Evolutionary conservation across 2,888 invertebrate genomes (phyloP), one percentile per base, ranked within the genome.

Genomic region (Frankliniella intonsa): DNA sequence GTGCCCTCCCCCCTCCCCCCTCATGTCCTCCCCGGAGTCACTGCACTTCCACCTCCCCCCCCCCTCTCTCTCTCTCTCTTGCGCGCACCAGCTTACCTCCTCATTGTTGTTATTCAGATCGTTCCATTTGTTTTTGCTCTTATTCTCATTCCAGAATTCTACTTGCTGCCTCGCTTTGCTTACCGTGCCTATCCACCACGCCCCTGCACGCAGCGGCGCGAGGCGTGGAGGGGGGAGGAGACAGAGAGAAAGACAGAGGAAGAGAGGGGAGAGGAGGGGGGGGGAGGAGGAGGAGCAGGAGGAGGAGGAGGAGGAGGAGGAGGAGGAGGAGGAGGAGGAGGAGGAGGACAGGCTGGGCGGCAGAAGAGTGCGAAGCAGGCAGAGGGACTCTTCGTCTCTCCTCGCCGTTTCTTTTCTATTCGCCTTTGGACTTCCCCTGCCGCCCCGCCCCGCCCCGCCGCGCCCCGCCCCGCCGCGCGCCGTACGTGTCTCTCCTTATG

Each of bases 21-120:
- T 17, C 55, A 38, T 38, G 38, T 38, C 38, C 38, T 38, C 38
- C 38, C 38, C 38, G 38, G 38, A 38, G 38, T 38, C 38, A 38
- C 38, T 38, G 38, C 38, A 38, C 38, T 38, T 38, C 38, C 38
- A 38, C 38, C 38, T 38, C 38, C 14, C 55, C 9, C 55, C 12
- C 9, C 55, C 9, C 12, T 17, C 55, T 55, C 55, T 55, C 55
- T 17, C 55, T 55, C 17, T 17, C 55, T 14, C 55, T 2, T 5
- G 5, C 65, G 65, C 65, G 69, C 55, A 17, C 55, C 12, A 17
- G 69, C 69, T 76, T 12, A 25, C 25, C 69, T 76, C 69, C 69
- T 76, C 69, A 76, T 76, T 76, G 69, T 76, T 76, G 69, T 76
- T 76, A 76, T 76, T 76, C 62, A 62, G 62, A 62, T 62, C 69